Evolutionary conservation across 2,888 invertebrate genomes (phyloP).

Genomic region (Eupithecia centaureata): DNA sequence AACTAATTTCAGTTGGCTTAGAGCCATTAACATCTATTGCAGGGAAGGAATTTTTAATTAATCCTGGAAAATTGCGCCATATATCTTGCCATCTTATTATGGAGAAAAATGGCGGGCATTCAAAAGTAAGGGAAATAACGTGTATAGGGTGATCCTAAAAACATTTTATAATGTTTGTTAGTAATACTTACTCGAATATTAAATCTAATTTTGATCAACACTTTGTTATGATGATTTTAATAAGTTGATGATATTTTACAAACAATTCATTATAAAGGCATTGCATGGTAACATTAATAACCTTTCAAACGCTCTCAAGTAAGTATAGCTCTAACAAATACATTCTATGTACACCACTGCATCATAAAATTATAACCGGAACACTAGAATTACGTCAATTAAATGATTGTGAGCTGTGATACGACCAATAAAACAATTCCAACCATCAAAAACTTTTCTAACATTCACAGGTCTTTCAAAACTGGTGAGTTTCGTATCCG

Average conservation of each 20-base stretch:
- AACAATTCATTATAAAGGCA: not conserved
- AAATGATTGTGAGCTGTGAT: conserved; percentile 66
- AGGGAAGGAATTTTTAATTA: conserved; percentile 41
- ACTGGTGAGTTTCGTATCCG: conserved; percentile 45
- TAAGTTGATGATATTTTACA: not conserved
- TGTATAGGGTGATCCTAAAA: conserved; percentile 9
- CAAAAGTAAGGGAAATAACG: conserved; percentile 33
- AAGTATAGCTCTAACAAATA: not conserved
- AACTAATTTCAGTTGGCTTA: conserved; percentile 37
- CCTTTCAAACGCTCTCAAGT: not conserved
- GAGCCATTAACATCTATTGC: conserved; percentile 38
- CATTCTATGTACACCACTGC: conserved; percentile 25
- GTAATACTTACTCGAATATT: not conserved
- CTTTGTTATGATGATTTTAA: not conserved
- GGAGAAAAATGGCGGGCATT: conserved; percentile 36
- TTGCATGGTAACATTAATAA: not conserved
- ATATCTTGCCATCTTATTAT: conserved; percentile 34
- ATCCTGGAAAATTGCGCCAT: conserved; percentile 37
- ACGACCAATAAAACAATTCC: conserved; percentile 46
- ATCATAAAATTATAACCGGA: conserved; percentile 70
- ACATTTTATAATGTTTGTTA: not conserved
- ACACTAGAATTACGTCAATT: conserved; percentile 76
- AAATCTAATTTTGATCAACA: not conserved
- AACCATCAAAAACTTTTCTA: conserved; percentile 41
- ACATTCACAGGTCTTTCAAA: conserved; percentile 45